Conservation (phyloP, 2,888 invertebrate genomes). For the Schizaphis graminum region DNA sequence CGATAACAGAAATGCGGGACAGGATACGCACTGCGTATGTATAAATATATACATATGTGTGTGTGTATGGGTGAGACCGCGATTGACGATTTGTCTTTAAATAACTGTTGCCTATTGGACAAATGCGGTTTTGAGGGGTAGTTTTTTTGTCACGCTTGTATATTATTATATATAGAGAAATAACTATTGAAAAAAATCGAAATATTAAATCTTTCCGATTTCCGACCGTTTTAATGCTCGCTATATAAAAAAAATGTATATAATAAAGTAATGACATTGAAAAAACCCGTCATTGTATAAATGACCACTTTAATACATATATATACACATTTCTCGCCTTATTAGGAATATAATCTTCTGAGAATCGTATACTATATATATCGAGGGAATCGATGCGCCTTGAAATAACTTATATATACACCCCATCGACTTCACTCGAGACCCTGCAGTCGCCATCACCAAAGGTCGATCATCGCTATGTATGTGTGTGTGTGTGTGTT, state of each 20-base stretch:
- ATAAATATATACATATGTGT: background rate
- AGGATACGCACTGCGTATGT: background rate
- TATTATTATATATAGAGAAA: background rate
- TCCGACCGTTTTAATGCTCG: background rate
- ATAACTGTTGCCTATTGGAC: background rate
- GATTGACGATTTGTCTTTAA: background rate
- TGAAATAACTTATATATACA: background rate
- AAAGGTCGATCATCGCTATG: background rate
- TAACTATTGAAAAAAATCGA: background rate
- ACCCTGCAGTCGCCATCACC: background rate
- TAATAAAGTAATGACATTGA: background rate
- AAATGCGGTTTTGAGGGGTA: background rate
- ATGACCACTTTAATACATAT: background rate
- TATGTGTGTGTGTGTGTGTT: background rate
- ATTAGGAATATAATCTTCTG: background rate
- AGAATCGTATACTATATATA: background rate
- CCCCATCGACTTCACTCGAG: background rate
- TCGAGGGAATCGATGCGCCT: background rate
- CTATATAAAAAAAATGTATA: background rate
- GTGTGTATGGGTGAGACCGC: background rate
- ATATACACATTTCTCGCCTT: background rate
- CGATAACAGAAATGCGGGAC: background rate
- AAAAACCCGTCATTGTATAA: background rate
- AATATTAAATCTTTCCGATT: background rate
- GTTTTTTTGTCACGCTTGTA: background rate